A percentile compares a stretch with the other conserved stretches of the same genome.
Evolutionary conservation across 2,888 invertebrate species (phyloP).

Genomic region (Chelonus formosanus): DNA sequence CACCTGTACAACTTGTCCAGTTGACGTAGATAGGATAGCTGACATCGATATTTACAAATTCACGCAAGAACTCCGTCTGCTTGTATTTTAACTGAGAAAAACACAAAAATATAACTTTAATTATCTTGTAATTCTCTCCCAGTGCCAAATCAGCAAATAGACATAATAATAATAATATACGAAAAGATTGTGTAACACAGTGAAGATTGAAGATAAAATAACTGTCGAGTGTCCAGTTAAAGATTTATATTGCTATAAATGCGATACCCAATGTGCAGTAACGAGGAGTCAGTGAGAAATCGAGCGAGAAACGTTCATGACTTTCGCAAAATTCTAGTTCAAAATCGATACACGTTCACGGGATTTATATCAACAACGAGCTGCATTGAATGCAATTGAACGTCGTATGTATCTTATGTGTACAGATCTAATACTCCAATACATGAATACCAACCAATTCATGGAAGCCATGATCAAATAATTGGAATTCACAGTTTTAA

Average conservation of each 20-base stretch:
- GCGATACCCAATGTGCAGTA: constrained; percentile 29
- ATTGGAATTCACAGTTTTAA: constrained; percentile 37
- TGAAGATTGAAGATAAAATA: constrained; percentile 3
- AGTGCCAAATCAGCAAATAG: not conserved
- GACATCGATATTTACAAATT: not conserved
- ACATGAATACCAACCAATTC: constrained; percentile 35
- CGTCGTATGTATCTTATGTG: constrained; percentile 37
- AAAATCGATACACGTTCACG: constrained; percentile 30
- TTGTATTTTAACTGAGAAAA: too few species aligned
- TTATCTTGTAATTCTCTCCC: too few species aligned
- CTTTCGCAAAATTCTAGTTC: constrained; percentile 39
- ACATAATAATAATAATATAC: not conserved
- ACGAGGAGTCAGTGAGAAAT: constrained; percentile 39
- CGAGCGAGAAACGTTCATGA: constrained; percentile 39
- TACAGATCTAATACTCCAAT: constrained; percentile 23
- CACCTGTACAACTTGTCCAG: constrained; percentile 48
- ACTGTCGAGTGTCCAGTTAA: constrained; percentile 22
- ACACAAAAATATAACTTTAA: too few species aligned
- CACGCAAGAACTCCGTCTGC: too few species aligned
- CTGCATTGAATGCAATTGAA: constrained; percentile 41
- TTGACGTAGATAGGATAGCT: constrained; percentile 48
- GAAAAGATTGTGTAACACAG: not conserved
- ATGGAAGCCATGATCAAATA: constrained; percentile 40
- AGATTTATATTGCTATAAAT: constrained; percentile 34
- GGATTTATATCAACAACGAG: constrained; percentile 35